Evolutionary conservation across 2,888 invertebrate species (phyloP).

Genomic region (Polydrusus tereticollis): DNA sequence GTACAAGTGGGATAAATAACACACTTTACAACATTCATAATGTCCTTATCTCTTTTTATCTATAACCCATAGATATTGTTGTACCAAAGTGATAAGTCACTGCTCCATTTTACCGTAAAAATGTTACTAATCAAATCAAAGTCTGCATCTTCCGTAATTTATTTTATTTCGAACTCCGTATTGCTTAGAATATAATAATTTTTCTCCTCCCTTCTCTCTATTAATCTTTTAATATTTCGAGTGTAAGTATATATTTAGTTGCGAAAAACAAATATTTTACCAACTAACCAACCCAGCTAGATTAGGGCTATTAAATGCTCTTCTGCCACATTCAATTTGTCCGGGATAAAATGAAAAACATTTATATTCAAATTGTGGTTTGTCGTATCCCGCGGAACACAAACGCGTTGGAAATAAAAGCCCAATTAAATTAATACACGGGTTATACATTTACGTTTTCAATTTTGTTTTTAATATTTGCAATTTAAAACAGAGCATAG

Average conservation of each 20-base stretch:
- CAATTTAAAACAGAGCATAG: neutral
- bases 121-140: no score
- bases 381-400: slow-evolving; percentile 3
- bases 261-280: neutral
- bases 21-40: no score
- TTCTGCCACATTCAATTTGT: slow-evolving; percentile 13
- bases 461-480: slow-evolving; percentile 15
- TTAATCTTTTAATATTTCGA: no score
- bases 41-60: no score
- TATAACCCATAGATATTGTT: no score
- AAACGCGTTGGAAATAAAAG: slow-evolving; percentile 10
- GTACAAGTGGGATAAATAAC: no score
- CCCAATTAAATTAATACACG: slow-evolving; percentile 17
- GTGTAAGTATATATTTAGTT: neutral
- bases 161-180: no score
- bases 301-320: neutral
- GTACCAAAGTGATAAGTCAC: no score
- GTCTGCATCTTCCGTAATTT: no score
- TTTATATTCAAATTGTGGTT: slow-evolving; percentile 36
- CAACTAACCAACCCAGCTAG: neutral
- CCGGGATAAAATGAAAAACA: slow-evolving; percentile 15
- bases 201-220: no score
- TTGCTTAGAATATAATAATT: no score
- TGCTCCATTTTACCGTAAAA: no score
- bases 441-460: slow-evolving; percentile 12